Evolutionary conservation across 2,888 invertebrate species (phyloP).

Genomic region (Euproctis similis): DNA sequence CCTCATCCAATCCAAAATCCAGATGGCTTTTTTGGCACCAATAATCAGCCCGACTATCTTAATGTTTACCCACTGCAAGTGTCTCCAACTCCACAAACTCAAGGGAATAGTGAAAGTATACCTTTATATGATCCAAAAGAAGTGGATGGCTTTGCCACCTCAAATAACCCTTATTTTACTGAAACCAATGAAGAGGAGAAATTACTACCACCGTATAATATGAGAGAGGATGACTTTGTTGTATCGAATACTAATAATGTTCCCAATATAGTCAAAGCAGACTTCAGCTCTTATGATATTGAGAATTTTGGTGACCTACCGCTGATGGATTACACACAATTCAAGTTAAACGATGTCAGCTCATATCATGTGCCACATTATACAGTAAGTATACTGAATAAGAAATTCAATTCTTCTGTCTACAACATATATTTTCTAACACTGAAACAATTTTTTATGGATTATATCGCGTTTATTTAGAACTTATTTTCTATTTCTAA

Average conservation of each 20-base stretch:
- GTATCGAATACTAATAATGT: constrained; percentile 49
- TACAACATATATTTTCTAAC: no score
- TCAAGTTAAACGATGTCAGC: constrained; percentile 52
- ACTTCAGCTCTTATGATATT: constrained; percentile 39
- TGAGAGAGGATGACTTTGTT: constrained; percentile 45
- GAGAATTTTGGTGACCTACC: constrained; percentile 57
- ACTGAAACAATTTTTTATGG: no score
- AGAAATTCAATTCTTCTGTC: no score
- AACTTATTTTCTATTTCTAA: no score
- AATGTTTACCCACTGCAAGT: constrained; percentile 1
- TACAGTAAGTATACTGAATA: constrained; percentile 58
- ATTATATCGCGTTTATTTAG: no score
- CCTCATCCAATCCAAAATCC: not conserved
- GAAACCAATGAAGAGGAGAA: constrained; percentile 35
- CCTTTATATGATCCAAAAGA: not conserved
- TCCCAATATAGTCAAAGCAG: constrained; percentile 36
- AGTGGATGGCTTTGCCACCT: not conserved
- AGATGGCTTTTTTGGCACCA: not conserved
- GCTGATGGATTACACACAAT: constrained; percentile 49
- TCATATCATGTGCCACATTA: constrained; percentile 68
- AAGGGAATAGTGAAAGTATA: constrained; percentile 1
- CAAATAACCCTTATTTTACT: constrained; percentile 3
- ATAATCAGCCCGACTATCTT: not conserved
- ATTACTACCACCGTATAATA: constrained; percentile 47
- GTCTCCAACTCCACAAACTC: not conserved